Percentiles rank a stretch among this genome's conserved stretches.
Conservation (phyloP, 2,113 vertebrate species). For the Malaclemys terrapin region DNA sequence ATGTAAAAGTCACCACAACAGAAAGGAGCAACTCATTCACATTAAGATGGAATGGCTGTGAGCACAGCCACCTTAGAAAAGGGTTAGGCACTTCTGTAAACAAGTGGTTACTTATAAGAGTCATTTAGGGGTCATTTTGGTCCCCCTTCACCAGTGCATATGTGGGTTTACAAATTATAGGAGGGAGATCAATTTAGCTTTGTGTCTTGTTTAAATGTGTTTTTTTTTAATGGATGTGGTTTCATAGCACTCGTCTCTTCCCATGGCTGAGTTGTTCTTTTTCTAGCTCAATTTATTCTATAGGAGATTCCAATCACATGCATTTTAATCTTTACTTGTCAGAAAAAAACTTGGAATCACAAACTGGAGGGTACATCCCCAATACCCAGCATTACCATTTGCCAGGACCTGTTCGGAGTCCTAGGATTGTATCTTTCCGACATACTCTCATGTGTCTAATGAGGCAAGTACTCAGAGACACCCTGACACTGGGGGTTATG, state of each 20-base stretch:
- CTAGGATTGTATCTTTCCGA: background rate
- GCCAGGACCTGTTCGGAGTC: background rate
- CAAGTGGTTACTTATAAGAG: background rate
- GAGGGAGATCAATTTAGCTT: background rate
- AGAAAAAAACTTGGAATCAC: background rate
- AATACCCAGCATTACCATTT: background rate
- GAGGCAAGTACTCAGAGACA: background rate
- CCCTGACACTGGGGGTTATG: background rate
- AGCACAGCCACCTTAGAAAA: background rate
- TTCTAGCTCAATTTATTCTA: background rate
- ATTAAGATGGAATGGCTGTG: background rate
- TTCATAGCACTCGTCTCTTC: background rate
- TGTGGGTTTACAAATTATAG: background rate
- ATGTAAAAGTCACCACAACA: background rate
- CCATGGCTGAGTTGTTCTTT: background rate
- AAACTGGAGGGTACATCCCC: background rate
- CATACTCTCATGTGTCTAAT: background rate
- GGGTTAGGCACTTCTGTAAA: background rate
- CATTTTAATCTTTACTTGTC: background rate
- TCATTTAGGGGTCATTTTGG: background rate
- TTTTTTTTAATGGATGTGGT: background rate
- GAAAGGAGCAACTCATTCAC: background rate
- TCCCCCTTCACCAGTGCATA: background rate
- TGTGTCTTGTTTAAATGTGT: background rate
- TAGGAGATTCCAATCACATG: background rate